Conservation (phyloP, 2,113 vertebrate species). For the Sebastes schlegelii region DNA sequence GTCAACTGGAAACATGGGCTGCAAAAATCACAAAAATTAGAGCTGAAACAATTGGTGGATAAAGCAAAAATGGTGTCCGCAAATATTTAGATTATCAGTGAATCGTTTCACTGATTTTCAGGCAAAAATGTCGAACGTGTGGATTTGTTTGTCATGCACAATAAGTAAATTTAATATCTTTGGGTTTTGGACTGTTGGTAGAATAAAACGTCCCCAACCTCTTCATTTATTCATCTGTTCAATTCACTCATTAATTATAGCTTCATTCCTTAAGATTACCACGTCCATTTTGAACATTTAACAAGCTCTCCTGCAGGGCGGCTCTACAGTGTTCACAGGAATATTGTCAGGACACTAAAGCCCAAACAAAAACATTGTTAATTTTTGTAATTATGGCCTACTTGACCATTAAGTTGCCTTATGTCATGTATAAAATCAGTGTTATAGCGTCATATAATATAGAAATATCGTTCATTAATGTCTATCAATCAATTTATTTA, state of each 20-base stretch:
- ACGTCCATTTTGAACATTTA: too few species aligned
- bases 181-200: neutral
- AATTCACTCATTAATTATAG: neutral
- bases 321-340: neutral
- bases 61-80: neutral
- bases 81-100: neutral
- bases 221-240: neutral
- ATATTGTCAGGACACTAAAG: too few species aligned
- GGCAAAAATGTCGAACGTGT: too few species aligned
- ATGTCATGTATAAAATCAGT: too few species aligned
- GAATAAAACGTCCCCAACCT: neutral
- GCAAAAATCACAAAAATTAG: neutral
- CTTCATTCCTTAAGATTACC: too few species aligned
- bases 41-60: neutral
- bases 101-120: neutral
- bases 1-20: neutral
- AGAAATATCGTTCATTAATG: too few species aligned
- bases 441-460: too few species aligned
- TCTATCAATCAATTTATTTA: too few species aligned
- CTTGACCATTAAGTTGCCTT: too few species aligned
- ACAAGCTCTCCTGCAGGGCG: neutral
- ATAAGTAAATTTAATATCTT: neutral
- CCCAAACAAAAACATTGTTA: neutral
- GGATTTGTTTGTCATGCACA: too few species aligned
- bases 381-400: neutral